A percentile compares a stretch with the other conserved stretches of the same genome.
Evolutionary conservation across 2,888 invertebrate species (phyloP).

Genomic region (Eupeodes luniger): DNA sequence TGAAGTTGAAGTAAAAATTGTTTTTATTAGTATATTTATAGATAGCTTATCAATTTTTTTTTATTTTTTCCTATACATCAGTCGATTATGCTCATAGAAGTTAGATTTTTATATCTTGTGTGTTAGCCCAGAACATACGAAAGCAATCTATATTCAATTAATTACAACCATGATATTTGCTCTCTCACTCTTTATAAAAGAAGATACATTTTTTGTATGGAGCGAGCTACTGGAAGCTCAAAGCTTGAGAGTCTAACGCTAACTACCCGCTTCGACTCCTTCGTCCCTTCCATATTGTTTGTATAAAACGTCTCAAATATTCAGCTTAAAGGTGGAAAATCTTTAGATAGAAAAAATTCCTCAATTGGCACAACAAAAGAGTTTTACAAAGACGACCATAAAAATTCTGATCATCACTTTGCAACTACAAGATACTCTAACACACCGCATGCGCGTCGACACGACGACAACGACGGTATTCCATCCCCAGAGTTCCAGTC

Average conservation of each 20-base stretch:
- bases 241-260: conserved; percentile 2
- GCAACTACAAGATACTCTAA: conserved; percentile 50
- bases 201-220: conserved; percentile 25
- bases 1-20: conserved; percentile 29
- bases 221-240: not conserved
- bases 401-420: conserved; percentile 59
- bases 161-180: conserved; percentile 47
- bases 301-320: conserved; percentile 27
- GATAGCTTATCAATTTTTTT: conserved; percentile 18
- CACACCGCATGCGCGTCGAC: conserved; percentile 14
- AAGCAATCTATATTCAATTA: conserved; percentile 55
- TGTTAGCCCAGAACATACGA: conserved; percentile 34
- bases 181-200: conserved; percentile 47
- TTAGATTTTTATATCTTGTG: conserved; percentile 21
- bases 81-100: not conserved
- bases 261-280: not conserved
- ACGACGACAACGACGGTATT: not conserved
- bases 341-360: conserved; percentile 42
- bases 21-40: conserved; percentile 32
- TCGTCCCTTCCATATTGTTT: conserved; percentile 1
- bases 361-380: conserved; percentile 50
- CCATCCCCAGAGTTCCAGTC: conserved; percentile 37
- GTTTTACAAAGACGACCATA: conserved; percentile 48
- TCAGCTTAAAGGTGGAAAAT: conserved; percentile 57
- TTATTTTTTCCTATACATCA: not conserved